Percentiles rank a stretch among this genome's conserved stretches.
Conservation (phyloP, 2,113 vertebrate genomes). For the Prunella himalayana region DNA sequence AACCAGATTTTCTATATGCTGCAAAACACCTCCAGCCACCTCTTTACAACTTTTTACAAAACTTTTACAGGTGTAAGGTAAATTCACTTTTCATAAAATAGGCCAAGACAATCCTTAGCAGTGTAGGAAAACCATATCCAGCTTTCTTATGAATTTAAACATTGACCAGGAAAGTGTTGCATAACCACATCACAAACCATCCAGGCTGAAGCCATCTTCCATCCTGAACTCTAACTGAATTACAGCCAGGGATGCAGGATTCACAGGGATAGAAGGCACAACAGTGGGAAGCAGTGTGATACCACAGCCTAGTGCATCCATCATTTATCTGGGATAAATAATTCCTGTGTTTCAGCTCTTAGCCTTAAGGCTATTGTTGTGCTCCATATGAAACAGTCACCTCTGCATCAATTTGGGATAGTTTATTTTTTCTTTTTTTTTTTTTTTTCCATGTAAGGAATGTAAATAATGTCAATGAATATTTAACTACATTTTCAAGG, state of each 20-base stretch:
- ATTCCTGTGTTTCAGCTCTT: background rate
- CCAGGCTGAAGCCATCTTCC: background rate
- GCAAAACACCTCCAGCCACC: background rate
- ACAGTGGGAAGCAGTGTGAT: background rate
- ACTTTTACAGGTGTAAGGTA: background rate
- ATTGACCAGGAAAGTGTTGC: background rate
- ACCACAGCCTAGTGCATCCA: background rate
- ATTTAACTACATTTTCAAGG: background rate
- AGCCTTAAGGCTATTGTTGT: background rate
- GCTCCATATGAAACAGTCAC: background rate
- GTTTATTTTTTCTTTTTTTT: background rate
- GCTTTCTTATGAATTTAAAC: background rate
- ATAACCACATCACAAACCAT: background rate
- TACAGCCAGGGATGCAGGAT: background rate
- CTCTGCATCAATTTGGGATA: background rate
- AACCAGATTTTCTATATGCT: background rate
- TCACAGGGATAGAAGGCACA: background rate
- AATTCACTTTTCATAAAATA: background rate
- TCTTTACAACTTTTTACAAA: background rate
- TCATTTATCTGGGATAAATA: background rate
- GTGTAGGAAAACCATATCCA: background rate
- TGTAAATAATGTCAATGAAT: background rate
- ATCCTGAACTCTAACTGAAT: background rate
- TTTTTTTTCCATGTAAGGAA: background rate
- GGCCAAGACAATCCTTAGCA: background rate